These are phyloP conservation scores for Aphyosemion australe DNA, from an alignment of 2,113 vertebrate genomes.

Conservation along the genomic window DNA sequence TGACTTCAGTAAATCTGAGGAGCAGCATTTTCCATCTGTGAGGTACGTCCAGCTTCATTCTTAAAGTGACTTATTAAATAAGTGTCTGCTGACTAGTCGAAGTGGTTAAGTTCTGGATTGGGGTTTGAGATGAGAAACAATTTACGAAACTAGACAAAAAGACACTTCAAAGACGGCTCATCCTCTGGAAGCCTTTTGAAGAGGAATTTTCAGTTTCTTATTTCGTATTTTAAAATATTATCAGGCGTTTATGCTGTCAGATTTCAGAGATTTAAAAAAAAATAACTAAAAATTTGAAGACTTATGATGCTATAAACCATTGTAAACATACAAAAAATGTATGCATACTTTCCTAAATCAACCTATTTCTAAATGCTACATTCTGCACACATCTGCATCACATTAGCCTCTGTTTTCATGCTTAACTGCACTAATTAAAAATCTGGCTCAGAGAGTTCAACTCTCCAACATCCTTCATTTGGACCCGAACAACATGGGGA, in stretches of 20 bases:
- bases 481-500: conserved; percentile 30
- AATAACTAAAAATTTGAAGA: no score
- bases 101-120: neutral
- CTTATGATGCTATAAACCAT: no score
- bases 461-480: conserved; percentile 38
- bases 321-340: no score
- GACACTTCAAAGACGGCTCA: neutral
- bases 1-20: conserved; percentile 1
- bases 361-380: no score
- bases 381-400: neutral
- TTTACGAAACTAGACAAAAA: neutral
- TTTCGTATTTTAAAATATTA: neutral
- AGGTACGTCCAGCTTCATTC: conserved; percentile 43
- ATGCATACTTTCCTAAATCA: no score
- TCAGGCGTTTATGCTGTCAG: no score
- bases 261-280: no score
- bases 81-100: neutral
- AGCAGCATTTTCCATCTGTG: neutral
- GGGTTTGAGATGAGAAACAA: neutral
- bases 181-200: neutral
- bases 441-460: conserved; percentile 33
- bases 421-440: conserved; percentile 10
- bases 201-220: neutral
- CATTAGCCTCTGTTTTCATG: neutral
- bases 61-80: neutral